phyloP scores from a whole-genome alignment of 1,140 invertebrate species.

The Diabrotica undecimpunctata region DNA sequence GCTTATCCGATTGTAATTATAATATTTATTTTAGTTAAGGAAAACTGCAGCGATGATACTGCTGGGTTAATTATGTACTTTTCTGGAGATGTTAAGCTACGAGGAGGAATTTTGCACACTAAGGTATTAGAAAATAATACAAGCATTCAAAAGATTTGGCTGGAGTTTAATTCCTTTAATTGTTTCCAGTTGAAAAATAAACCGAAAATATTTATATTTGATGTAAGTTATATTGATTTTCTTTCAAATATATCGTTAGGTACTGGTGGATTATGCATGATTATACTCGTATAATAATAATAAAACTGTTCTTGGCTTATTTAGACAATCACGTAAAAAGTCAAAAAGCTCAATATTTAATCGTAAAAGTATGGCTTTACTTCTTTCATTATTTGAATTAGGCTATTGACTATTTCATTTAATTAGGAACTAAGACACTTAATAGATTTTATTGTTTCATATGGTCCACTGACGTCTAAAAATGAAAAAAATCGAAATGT shows the following conservation, averaged over 20 bases:
- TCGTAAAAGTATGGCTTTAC: neutral
- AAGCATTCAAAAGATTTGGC: constrained; percentile 25
- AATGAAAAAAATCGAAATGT: constrained; percentile 4
- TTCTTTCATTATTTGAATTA: neutral
- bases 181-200: constrained; percentile 35
- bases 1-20: too few relatives aligned
- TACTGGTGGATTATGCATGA: neutral
- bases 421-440: neutral
- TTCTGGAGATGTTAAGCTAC: constrained; percentile 5
- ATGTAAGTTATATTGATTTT: constrained; percentile 24
- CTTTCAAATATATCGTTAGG: neutral
- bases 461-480: constrained; percentile 23
- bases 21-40: constrained; percentile 10
- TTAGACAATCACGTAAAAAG: too few relatives aligned
- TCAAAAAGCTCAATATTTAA: too few relatives aligned
- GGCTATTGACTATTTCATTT: neutral
- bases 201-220: constrained; percentile 43
- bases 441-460: neutral
- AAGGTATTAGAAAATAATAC: neutral
- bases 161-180: constrained; percentile 22
- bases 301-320: too few relatives aligned
- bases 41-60: neutral
- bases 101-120: neutral
- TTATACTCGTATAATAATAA: too few relatives aligned
- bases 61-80: constrained; percentile 14